Percentiles rank a stretch among this genome's conserved stretches.
Conservation (phyloP, 1,140 invertebrate species). For the Rhopalosiphum maidis region DNA sequence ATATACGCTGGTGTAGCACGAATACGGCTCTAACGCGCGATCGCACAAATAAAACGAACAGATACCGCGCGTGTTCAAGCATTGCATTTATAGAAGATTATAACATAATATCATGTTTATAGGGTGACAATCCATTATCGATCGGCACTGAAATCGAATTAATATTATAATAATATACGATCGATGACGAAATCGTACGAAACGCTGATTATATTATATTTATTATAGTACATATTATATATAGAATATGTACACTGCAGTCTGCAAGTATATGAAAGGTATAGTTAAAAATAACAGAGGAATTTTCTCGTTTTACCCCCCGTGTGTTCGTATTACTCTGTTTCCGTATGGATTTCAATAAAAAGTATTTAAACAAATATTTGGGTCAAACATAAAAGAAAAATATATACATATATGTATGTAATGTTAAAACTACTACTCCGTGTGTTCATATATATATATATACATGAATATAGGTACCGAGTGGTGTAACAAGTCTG, state of each 20-base stretch:
- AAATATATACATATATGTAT: neutral
- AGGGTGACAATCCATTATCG: neutral
- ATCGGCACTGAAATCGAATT: neutral
- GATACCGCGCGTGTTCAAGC: neutral
- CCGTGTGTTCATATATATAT: neutral
- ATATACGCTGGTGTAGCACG: neutral
- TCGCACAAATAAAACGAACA: neutral
- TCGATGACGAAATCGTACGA: neutral
- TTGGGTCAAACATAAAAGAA: constrained; percentile 12
- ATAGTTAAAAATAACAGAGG: neutral
- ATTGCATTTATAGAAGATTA: neutral
- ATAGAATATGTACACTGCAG: neutral
- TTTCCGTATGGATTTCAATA: neutral
- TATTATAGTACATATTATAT: neutral
- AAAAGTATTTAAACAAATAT: constrained; percentile 13
- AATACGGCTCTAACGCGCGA: neutral
- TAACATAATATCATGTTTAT: neutral
- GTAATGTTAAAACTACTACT: neutral
- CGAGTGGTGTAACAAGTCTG: neutral
- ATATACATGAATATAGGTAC: neutral
- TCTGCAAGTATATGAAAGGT: neutral
- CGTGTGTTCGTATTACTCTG: neutral
- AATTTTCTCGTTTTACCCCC: neutral
- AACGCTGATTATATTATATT: neutral
- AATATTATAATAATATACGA: neutral